Evolutionary conservation across 2,113 vertebrate species (phyloP), one percentile per base, ranked within the genome.

Genomic region (Acanthochromis polyacanthus): DNA sequence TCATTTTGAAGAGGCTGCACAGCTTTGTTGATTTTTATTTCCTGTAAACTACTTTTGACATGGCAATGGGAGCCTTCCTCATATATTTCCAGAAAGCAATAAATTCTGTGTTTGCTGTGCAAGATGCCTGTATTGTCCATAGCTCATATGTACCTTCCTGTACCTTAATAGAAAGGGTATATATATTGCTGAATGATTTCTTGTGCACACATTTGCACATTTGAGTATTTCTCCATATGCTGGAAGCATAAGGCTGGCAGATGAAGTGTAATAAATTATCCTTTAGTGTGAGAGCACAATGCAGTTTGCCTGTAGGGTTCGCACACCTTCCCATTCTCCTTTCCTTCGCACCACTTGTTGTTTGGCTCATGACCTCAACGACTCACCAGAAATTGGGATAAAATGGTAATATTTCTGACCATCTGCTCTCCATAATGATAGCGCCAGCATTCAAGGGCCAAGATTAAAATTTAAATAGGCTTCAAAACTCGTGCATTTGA

Each of bases 381-480:
- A 74, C 71, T 83, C 80, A 88, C 89, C 90, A 92, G 92, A 87
- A 88, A 81, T 89, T 93, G 81, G 82, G 85, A 92, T 88, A 89
- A 92, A 68, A 83, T 57, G 71, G 82, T 81, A 85, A 81, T 78
- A 78, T 87, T 84, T 86, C 72, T 88, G 91, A 91, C 93, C 90
- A 94, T 94, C 93, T 95, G 81, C 90, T 93, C 89, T 94, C 93
- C 95, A 91, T 93, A 93, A 95, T 93, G 86, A 93, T 92, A 91
- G 81, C 84, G 84, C 93, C 95, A 93, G 90, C 93, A 93, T 94
- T 95, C 93, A 94, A 89, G 91, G 93, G 93, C 95, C 94, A 92
- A 92, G 86, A 95, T 89, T 71, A 80, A 82, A 81, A 86, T 90
- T 74, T 83, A 77, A 89, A 85, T 53, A 75, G 57, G 56, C 20